Conservation (phyloP, 2,797 vertebrate species). For the Propithecus perrieri region DNA sequence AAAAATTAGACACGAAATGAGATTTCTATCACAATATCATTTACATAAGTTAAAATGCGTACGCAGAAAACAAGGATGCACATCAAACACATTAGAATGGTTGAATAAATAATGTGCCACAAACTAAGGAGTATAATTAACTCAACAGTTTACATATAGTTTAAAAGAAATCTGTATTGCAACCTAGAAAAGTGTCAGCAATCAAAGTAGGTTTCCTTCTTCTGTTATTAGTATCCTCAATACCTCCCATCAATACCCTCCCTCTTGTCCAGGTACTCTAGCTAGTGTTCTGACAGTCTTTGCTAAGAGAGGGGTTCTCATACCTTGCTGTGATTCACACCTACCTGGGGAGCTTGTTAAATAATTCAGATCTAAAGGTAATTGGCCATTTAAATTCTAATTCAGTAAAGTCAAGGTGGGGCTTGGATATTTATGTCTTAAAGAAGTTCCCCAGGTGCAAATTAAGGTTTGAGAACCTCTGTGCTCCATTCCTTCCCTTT, state of each 20-base stretch:
- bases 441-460: not conserved
- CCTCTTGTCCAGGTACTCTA: not conserved
- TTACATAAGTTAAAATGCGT: not conserved
- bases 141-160: not conserved
- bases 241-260: not conserved
- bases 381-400: not conserved
- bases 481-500: not conserved
- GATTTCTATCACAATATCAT: not conserved
- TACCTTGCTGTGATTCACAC: not conserved
- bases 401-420: not conserved
- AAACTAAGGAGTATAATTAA: not conserved
- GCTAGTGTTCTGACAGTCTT: not conserved
- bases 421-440: not conserved
- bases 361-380: not conserved
- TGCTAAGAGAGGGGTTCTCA: not conserved
- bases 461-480: not conserved
- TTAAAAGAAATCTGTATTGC: not conserved
- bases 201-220: not conserved
- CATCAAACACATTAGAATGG: not conserved
- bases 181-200: not conserved
- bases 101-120: not conserved
- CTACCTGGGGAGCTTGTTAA: not conserved
- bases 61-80: not conserved
- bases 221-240: not conserved
- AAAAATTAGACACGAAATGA: not conserved